Evolutionary conservation across 2,113 vertebrate genomes (phyloP).

Genomic region (Micromys minutus): DNA sequence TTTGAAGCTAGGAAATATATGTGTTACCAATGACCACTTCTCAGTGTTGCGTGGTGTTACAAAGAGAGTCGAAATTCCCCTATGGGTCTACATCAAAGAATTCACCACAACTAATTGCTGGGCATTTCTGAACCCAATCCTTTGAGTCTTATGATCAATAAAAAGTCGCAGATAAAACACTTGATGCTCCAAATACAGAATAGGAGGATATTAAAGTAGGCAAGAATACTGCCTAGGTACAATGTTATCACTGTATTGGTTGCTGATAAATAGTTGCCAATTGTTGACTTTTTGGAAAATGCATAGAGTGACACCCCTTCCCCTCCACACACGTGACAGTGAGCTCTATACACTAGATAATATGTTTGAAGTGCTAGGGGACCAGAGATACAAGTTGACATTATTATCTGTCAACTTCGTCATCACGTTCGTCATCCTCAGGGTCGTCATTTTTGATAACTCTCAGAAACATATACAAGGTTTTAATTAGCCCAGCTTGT

Average conservation of each 20-base stretch:
- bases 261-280: not conserved
- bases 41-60: not conserved
- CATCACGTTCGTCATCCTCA: not conserved
- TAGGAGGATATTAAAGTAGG: not conserved
- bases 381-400: conserved; percentile 52
- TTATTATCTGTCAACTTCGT: conserved; percentile 59
- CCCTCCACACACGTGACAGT: not conserved
- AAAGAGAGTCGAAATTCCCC: not conserved
- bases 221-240: not conserved
- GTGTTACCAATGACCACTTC: not conserved
- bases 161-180: not conserved
- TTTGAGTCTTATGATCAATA: not conserved
- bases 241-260: not conserved
- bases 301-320: not conserved
- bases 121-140: not conserved
- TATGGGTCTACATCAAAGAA: not conserved
- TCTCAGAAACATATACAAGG: conserved; percentile 38
- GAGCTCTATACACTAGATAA: not conserved
- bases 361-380: not conserved
- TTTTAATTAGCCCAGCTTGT: conserved; percentile 36
- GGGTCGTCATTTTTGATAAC: conserved; percentile 4
- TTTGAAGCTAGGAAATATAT: not conserved
- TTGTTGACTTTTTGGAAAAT: conserved; percentile 35
- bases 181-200: not conserved
- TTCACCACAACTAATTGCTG: not conserved